phyloP scores from a whole-genome alignment of 2,113 vertebrate species.

The Podiceps cristatus region DNA sequence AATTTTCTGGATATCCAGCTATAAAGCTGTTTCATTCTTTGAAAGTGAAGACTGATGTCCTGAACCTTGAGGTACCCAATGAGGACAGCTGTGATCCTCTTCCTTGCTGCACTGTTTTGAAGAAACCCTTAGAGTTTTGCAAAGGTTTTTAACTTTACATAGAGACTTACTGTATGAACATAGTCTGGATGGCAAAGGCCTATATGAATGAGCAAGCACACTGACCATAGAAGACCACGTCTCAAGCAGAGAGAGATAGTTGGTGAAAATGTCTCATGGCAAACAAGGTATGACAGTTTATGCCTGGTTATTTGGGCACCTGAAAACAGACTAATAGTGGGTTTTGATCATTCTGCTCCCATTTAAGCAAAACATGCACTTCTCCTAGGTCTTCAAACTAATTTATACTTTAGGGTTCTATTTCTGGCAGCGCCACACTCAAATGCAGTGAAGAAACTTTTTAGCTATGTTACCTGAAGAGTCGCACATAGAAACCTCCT shows the following conservation, averaged over 20 bases:
- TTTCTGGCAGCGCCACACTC: not conserved
- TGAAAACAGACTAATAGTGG: not conserved
- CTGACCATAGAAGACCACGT: not conserved
- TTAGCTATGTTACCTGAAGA: not conserved
- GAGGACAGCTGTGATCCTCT: not conserved
- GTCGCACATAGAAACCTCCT: not conserved
- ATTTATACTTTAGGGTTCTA: not conserved
- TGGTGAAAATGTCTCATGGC: not conserved
- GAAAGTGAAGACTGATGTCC: not conserved
- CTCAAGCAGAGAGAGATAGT: not conserved
- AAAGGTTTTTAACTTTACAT: not conserved
- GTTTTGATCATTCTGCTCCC: not conserved
- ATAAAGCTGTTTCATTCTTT: not conserved
- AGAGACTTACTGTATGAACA: not conserved
- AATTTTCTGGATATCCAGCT: not conserved
- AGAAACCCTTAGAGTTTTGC: not conserved
- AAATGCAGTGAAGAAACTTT: not conserved
- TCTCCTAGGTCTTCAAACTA: not conserved
- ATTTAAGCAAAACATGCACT: not conserved
- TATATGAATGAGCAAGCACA: not conserved
- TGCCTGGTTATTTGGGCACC: not conserved
- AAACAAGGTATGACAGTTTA: not conserved
- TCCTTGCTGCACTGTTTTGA: not conserved
- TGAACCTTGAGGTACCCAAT: not conserved
- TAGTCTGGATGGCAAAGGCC: not conserved